Percentiles rank a stretch among this genome's conserved stretches.
Evolutionary conservation across 2,113 vertebrate species (phyloP).

Genomic region (Alexandromys fortis): DNA sequence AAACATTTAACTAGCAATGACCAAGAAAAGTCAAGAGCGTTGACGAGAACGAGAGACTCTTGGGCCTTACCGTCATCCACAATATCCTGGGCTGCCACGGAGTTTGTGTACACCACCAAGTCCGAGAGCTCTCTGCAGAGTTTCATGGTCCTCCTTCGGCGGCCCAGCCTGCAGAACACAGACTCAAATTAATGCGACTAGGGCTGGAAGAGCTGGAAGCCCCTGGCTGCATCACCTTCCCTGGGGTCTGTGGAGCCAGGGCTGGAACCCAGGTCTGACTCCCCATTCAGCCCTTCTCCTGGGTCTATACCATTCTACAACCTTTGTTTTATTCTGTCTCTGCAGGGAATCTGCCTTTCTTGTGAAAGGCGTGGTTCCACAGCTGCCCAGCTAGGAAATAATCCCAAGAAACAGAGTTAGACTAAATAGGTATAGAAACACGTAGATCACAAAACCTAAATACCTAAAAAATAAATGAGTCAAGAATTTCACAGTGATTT

Average conservation of each 20-base stretch:
- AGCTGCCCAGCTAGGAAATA: background rate
- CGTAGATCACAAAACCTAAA: background rate
- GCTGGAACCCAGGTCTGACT: background rate
- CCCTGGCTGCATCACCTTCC: background rate
- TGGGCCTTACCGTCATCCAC: conserved; percentile 92
- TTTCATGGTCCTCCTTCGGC: conserved; percentile 96
- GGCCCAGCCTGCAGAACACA: conserved; percentile 85
- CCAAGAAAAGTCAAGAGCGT: background rate
- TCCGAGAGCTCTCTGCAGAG: conserved; percentile 96
- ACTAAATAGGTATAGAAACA: background rate
- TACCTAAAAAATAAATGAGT: background rate
- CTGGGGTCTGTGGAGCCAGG: background rate
- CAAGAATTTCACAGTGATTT: background rate
- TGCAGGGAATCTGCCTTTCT: background rate
- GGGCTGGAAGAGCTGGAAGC: background rate
- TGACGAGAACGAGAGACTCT: background rate
- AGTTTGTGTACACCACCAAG: conserved; percentile 96
- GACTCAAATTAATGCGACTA: background rate
- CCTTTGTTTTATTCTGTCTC: background rate
- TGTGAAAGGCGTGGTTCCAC: background rate
- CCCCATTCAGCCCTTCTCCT: background rate
- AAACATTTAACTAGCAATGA: background rate
- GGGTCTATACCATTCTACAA: background rate
- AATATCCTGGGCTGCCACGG: conserved; percentile 94
- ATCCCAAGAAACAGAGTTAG: background rate